These are phyloP conservation scores for Pristionchus arcanus DNA, from an alignment of 2,888 invertebrate species.

Conservation along the genomic window DNA sequence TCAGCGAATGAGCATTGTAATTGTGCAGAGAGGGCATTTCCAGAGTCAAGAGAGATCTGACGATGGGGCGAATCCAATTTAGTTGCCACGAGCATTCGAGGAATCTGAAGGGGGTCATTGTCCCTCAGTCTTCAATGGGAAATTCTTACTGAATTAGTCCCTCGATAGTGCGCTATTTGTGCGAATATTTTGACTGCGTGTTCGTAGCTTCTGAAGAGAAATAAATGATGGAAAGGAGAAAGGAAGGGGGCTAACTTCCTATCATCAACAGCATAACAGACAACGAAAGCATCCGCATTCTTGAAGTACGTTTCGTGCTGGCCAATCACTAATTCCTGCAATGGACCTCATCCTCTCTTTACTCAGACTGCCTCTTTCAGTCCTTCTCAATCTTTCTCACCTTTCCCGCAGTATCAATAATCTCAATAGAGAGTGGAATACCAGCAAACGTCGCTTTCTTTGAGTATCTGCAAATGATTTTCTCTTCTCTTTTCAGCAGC, in stretches of 20 bases:
- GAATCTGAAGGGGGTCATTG: constrained; percentile 51
- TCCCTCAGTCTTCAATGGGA: not conserved
- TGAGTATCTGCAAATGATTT: constrained; percentile 36
- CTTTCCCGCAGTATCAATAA: constrained; percentile 54
- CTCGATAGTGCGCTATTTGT: constrained; percentile 34
- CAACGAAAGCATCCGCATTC: constrained; percentile 53
- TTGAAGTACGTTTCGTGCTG: constrained; percentile 36
- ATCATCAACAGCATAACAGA: constrained; percentile 54
- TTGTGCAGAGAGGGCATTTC: constrained; percentile 57
- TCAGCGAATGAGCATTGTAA: constrained; percentile 59
- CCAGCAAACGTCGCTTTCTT: constrained; percentile 52
- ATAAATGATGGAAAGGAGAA: not conserved
- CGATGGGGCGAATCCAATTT: constrained; percentile 52
- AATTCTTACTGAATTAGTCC: constrained; percentile 38
- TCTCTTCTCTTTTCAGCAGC: not conserved
- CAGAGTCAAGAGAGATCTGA: constrained; percentile 51
- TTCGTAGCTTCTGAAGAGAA: constrained; percentile 50
- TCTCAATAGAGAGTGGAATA: constrained; percentile 47
- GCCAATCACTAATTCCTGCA: constrained; percentile 38
- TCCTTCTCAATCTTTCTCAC: not conserved
- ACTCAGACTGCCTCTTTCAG: not conserved
- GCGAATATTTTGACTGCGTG: constrained; percentile 50
- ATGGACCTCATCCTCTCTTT: not conserved
- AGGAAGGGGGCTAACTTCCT: not conserved
- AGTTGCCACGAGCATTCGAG: constrained; percentile 58